These are phyloP conservation scores for Aricia agestis DNA, from an alignment of 1,140 invertebrate genomes.

Conservation along the genomic window DNA sequence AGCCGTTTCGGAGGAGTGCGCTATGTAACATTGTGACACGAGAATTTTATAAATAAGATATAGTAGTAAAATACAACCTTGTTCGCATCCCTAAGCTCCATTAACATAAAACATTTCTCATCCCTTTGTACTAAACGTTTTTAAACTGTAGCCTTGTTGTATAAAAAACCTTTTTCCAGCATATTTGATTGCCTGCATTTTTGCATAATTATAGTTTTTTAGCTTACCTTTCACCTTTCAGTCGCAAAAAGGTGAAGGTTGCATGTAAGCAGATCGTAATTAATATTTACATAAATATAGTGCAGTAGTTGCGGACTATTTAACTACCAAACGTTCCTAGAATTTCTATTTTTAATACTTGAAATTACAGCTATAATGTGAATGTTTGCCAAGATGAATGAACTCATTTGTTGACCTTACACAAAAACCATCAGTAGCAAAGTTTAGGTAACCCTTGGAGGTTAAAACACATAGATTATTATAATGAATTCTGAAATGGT, in stretches of 20 bases:
- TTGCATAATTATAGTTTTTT: slow-evolving; percentile 3
- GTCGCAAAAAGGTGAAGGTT: slow-evolving; percentile 8
- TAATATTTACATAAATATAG: slow-evolving; percentile 12
- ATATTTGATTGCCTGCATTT: slow-evolving; percentile 2
- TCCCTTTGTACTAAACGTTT: not conserved
- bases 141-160: not conserved
- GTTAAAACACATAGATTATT: too few species aligned
- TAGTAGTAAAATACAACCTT: too few species aligned
- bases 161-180: not conserved
- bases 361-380: not conserved
- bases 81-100: not conserved
- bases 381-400: too few species aligned
- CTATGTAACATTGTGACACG: too few species aligned
- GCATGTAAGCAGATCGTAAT: slow-evolving; percentile 1
- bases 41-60: too few species aligned
- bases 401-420: too few species aligned
- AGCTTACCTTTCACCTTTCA: slow-evolving; percentile 4
- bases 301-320: not conserved
- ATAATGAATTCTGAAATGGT: too few species aligned
- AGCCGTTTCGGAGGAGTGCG: too few species aligned
- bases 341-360: not conserved
- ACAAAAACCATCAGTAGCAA: too few species aligned
- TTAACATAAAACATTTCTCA: not conserved
- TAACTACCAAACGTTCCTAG: not conserved
- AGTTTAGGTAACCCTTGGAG: too few species aligned